Base-by-base conservation (phyloP, 1,140 invertebrate species). In the Stegodyphus dumicola region DNA sequence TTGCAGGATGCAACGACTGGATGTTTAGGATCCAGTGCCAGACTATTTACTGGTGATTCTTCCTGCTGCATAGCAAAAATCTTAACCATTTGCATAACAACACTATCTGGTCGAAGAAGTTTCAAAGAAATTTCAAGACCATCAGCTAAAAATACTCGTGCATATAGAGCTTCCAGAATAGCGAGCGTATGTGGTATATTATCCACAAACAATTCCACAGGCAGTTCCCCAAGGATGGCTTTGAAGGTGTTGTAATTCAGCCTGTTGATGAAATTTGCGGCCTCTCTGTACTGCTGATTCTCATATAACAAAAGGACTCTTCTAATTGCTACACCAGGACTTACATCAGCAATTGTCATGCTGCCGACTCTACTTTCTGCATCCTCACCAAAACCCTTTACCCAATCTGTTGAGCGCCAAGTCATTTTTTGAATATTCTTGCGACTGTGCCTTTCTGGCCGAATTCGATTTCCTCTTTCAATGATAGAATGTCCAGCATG, bases 171-270 rank as follows among this genome's bases (percentile, higher is more conserved):
- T 89, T 98, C 96, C 67, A 98, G 91, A 67, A 98, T 92, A 87
- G 95, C 94, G 1, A 97, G 92, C 69, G 95, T 96, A 89, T 96
- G 94, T 1, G 96, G 96, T 90, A 98, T 92, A 6, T 95, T 93
- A 88, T 97, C 96, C 49, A 97, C 93, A 87, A 98, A 92, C 87
- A 96, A 91, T 89, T 97, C 96, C n/a, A 97, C 92, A 0, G 96
- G 96, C 77, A 98, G 91, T 86, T 97, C 95, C 56, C 89, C 75
- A 7, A 93, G 87, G 11, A 95, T 94, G 6, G 93, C 93, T 77
- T 93, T 93, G 85, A 97, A 91, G 1, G 95, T 95, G 1, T 93
- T 94, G 64, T 93, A 93, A 17, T 94, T 95, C 7, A 97, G 91
- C 69, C 95, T 92, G 49, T 94, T 92, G 65, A 97, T 92, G 49